Conservation (phyloP, 2,888 invertebrate species). For the Andrena marginata region DNA sequence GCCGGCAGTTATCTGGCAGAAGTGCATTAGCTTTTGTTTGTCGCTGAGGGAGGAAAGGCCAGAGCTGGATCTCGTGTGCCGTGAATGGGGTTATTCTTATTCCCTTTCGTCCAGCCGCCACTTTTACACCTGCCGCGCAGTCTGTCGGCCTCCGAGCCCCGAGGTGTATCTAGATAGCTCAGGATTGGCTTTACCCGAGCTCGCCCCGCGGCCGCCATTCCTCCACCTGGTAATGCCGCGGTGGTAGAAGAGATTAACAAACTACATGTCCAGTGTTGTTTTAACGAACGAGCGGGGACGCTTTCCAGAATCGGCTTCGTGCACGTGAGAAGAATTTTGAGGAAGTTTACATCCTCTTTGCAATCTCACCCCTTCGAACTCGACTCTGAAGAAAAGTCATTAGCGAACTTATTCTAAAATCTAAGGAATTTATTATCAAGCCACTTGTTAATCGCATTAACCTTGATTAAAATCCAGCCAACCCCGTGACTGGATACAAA, state of each 20-base stretch:
- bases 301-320: not conserved
- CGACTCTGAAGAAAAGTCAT: no score
- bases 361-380: no score
- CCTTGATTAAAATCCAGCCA: no score
- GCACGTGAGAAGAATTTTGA: no score
- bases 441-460: no score
- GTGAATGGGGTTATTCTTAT: slow-evolving; percentile 63
- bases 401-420: no score
- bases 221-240: slow-evolving; percentile 23
- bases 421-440: no score
- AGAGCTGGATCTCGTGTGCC: slow-evolving; percentile 64
- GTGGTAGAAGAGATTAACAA: slow-evolving; percentile 29
- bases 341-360: no score
- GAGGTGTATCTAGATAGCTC: slow-evolving; percentile 28
- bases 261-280: slow-evolving; percentile 15
- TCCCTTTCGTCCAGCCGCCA: slow-evolving; percentile 23
- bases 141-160: slow-evolving; percentile 47
- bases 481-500: no score
- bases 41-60: slow-evolving; percentile 53
- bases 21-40: slow-evolving; percentile 78
- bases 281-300: slow-evolving; percentile 15
- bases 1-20: slow-evolving; percentile 73
- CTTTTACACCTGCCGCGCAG: slow-evolving; percentile 38
- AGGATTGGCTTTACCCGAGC: not conserved
- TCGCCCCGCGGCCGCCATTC: slow-evolving; percentile 6